phyloP scores from a whole-genome alignment of 2,113 vertebrate species.

The Peromyscus maniculatus region DNA sequence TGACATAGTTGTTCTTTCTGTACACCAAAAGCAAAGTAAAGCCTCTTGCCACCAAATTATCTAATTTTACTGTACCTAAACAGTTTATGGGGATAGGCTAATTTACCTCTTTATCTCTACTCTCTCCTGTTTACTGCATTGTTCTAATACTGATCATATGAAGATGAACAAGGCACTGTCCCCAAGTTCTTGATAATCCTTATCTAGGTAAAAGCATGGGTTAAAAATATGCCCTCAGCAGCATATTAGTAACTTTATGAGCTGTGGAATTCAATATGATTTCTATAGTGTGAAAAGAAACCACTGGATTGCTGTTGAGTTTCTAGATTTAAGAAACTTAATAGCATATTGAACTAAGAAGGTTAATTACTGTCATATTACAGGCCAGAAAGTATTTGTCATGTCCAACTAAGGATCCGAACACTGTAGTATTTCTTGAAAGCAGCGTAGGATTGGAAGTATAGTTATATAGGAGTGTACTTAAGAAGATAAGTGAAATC shows the following conservation, averaged over 20 bases:
- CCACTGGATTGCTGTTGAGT: background rate
- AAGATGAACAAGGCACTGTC: background rate
- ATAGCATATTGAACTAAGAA: background rate
- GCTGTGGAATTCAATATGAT: background rate
- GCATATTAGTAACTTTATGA: background rate
- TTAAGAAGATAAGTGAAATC: background rate
- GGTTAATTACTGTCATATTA: background rate
- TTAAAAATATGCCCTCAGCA: background rate
- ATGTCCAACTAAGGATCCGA: background rate
- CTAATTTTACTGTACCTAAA: background rate
- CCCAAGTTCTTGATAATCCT: background rate
- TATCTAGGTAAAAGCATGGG: background rate
- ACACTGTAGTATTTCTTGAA: background rate
- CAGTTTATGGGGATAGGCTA: background rate
- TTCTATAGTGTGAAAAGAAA: background rate
- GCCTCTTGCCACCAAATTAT: too few relatives aligned
- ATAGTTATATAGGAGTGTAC: background rate
- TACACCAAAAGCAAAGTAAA: too few relatives aligned
- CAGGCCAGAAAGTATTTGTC: background rate
- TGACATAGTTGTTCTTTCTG: background rate
- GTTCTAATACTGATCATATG: background rate
- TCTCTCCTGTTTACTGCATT: background rate
- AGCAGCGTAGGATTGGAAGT: background rate
- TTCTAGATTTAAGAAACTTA: background rate
- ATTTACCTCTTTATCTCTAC: background rate